Percentiles rank a stretch among this genome's conserved stretches.
These are phyloP conservation scores for Lipotes vexillifer DNA, from an alignment of 2,113 vertebrate genomes.

Conservation along the genomic window DNA sequence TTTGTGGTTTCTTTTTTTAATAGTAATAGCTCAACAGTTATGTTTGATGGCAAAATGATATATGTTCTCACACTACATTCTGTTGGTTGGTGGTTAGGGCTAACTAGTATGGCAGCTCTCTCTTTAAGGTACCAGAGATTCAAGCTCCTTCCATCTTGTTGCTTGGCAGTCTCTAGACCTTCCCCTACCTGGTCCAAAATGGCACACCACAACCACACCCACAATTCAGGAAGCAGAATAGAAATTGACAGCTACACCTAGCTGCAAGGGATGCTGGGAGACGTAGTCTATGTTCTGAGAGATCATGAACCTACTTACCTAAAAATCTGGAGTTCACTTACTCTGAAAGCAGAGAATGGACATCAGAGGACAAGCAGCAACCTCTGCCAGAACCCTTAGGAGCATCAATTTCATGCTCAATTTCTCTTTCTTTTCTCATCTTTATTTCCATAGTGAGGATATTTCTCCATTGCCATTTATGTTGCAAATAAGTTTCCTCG, in stretches of 20 bases:
- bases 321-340: background rate
- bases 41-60: background rate
- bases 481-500: background rate
- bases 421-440: background rate
- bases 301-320: background rate
- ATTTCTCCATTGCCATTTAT: background rate
- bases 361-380: background rate
- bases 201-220: background rate
- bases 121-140: background rate
- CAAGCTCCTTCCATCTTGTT: background rate
- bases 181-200: background rate
- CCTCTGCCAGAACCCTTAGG: background rate
- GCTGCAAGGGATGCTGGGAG: background rate
- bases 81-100: background rate
- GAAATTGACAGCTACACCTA: background rate
- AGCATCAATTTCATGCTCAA: background rate
- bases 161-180: background rate
- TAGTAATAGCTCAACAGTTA: background rate
- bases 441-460: background rate
- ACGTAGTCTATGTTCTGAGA: background rate
- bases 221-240: background rate
- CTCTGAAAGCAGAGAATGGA: background rate
- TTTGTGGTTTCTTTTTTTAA: background rate
- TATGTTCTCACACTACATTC: background rate
- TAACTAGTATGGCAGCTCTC: background rate